Conservation (phyloP, 2,888 invertebrate genomes). For the Acrocera orbiculus region DNA sequence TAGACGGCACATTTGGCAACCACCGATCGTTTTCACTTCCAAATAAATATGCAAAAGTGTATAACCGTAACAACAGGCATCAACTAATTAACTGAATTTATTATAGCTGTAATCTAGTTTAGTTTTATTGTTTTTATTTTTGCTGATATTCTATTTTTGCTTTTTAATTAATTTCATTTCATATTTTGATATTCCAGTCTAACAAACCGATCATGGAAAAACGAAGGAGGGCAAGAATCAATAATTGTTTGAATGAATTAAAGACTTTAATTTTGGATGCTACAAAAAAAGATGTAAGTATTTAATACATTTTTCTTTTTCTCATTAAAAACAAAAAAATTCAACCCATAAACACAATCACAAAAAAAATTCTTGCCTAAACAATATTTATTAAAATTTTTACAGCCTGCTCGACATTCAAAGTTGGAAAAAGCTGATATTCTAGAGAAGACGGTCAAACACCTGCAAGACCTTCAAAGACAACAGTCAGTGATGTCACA, state of each 20-base stretch:
- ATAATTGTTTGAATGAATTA: constrained; percentile 72
- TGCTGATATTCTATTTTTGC: neutral
- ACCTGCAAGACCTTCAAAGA: constrained; percentile 73
- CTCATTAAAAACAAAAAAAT: neutral
- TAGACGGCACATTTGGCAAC: no score
- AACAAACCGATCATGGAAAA: constrained; percentile 92
- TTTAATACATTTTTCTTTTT: no score
- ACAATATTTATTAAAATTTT: constrained; percentile 18
- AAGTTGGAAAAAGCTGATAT: constrained; percentile 95
- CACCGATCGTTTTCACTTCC: no score
- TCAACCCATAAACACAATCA: neutral
- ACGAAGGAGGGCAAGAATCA: constrained; percentile 71
- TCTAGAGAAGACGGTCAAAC: constrained; percentile 85
- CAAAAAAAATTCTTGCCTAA: neutral
- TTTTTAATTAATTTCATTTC: neutral
- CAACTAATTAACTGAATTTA: no score
- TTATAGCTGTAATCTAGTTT: no score
- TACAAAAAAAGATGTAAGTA: constrained; percentile 78
- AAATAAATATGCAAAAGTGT: no score
- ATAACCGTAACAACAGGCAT: no score
- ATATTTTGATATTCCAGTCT: constrained; percentile 53
- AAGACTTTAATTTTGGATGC: constrained; percentile 72
- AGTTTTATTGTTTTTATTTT: neutral
- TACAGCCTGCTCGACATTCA: constrained; percentile 78
- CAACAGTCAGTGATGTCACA: constrained; percentile 71